Percentiles rank a stretch among this genome's conserved stretches.
Evolutionary conservation across 2,797 vertebrate species (phyloP).

Genomic region (Periparus ater): DNA sequence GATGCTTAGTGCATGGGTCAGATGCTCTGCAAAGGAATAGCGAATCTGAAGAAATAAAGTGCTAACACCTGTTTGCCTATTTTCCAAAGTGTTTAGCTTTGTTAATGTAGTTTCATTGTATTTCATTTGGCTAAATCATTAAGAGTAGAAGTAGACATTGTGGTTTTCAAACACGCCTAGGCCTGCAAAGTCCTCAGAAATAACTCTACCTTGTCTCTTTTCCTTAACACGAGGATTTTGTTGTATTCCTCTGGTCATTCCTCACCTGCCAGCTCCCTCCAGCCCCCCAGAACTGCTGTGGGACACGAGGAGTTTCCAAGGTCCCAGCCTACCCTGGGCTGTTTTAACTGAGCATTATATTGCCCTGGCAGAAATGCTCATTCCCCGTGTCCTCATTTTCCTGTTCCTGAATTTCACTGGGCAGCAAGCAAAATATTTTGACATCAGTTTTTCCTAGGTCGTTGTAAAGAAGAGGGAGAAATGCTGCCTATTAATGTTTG

Average conservation of each 20-base stretch:
- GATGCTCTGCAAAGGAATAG: neutral
- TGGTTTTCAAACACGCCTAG: neutral
- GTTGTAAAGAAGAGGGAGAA: neutral
- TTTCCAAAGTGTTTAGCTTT: neutral
- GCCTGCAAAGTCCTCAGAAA: neutral
- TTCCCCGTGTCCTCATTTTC: rapidly evolving
- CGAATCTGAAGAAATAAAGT: neutral
- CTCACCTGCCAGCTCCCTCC: neutral
- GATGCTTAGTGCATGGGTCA: neutral
- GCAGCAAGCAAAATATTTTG: neutral
- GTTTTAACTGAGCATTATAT: rapidly evolving
- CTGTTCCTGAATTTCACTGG: neutral
- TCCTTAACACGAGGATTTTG: rapidly evolving
- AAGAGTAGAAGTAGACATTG: neutral
- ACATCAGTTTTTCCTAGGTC: neutral
- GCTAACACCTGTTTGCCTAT: neutral
- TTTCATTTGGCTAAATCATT: neutral
- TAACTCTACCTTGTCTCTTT: neutral
- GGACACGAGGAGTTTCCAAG: neutral
- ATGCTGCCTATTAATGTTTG: neutral
- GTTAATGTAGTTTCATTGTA: neutral
- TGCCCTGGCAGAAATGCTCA: neutral
- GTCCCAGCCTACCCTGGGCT: neutral
- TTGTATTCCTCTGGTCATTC: neutral
- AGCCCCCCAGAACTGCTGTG: neutral